Base-by-base conservation (phyloP, 2,113 vertebrate genomes). In the Drymodes brunneopygia region DNA sequence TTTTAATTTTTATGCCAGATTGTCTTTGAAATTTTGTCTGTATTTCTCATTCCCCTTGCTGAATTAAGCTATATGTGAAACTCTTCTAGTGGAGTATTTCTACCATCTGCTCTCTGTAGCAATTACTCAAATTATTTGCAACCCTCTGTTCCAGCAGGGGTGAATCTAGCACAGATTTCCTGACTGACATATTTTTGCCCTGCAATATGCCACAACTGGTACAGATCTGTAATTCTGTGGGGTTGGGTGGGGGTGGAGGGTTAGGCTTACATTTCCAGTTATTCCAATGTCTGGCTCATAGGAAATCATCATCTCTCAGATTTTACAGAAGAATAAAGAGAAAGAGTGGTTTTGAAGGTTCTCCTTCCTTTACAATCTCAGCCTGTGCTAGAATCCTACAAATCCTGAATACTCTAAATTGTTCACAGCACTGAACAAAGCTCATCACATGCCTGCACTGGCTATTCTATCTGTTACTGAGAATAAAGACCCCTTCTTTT, bases 111-210 rank as follows among this genome's bases (percentile, higher is more conserved):
- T 92, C 51, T 88, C 60, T 90, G 79, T 47, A 70, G 79, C 85
- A 92, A 88, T 86, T 94, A 93, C 71, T 93, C 56, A 90, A 70
- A 81, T 93, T 88, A 86, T 90, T 94, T 95, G 64, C 85, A 92
- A 36, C 22, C 51, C 54, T 69, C 56, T 86, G 51, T 74, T 78
- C 92, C 51, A 83, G 79, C 64, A 94, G 66, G 47, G 67, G 67
- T 83, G 67, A 83, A 73, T 73, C 71, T 66, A 95, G 58, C 2
- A 2, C 56, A 70, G 57, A 79, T 86, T 83, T 86, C 29, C 45
- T 73, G 50, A 91, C 54, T 85, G 84, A 72, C 45, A 33, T 69
- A 73, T 62, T 93, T 90, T 92, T 92, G 77, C 60, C 35, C 36
- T 73, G 54, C 10, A 89, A 56, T 77, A 66, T 82, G 25, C 15